phyloP scores from a whole-genome alignment of 2,113 vertebrate species.

The Peromyscus californicus region DNA sequence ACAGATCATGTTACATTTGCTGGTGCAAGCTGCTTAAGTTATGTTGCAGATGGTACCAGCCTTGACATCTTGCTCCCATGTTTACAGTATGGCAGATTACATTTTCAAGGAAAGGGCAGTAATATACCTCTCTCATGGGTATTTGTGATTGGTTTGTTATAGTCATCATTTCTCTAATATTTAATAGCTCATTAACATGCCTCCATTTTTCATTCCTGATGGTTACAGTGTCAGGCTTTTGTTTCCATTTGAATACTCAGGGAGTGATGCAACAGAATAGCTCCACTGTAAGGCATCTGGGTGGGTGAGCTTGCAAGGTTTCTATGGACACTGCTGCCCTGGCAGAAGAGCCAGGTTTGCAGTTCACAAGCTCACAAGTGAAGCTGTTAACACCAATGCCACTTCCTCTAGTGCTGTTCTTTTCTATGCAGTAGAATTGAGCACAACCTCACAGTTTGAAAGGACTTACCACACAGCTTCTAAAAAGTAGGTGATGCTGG shows the following conservation, averaged over 20 bases:
- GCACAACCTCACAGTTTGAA: not conserved
- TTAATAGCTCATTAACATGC: conserved; percentile 26
- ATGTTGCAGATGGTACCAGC: conserved; percentile 33
- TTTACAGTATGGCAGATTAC: conserved; percentile 44
- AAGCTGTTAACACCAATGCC: not conserved
- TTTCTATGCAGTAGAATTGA: not conserved
- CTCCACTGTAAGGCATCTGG: not conserved
- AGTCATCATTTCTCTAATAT: conserved; percentile 29
- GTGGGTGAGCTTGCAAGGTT: not conserved
- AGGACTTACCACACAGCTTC: conserved; percentile 37
- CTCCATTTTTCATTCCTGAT: conserved; percentile 34
- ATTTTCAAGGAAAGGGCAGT: conserved; percentile 51
- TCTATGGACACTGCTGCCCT: not conserved
- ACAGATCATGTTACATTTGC: conserved; percentile 75
- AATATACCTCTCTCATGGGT: not conserved
- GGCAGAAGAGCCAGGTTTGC: not conserved
- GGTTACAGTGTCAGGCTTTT: conserved; percentile 25
- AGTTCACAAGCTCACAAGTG: not conserved
- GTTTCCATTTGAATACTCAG: conserved; percentile 46
- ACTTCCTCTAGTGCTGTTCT: conserved; percentile 2
- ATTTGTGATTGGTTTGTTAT: conserved; percentile 48
- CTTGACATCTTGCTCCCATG: conserved; percentile 57
- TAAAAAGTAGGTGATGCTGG: not conserved
- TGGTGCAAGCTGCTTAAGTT: conserved; percentile 68
- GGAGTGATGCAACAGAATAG: not conserved